These are phyloP conservation scores for Lepisosteus osseus DNA, from an alignment of 2,113 vertebrate species.

Conservation along the genomic window DNA sequence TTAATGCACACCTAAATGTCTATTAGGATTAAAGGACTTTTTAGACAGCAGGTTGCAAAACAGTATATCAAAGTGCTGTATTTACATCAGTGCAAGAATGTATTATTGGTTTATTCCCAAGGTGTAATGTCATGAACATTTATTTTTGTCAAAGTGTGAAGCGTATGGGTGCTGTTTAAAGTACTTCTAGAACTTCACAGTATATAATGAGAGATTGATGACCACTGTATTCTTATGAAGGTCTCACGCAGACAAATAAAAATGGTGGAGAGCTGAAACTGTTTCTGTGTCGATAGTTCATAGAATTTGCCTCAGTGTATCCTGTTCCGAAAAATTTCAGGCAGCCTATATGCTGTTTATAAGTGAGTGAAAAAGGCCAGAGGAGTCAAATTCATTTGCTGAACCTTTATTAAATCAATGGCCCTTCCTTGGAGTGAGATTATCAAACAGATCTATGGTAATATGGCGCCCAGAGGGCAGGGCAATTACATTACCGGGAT, in stretches of 20 bases:
- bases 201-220: too few species aligned
- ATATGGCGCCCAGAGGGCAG: conserved; percentile 57
- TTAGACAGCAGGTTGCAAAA: too few species aligned
- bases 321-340: conserved; percentile 20
- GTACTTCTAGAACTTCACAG: background rate
- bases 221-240: too few species aligned
- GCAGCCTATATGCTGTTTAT: conserved; percentile 44
- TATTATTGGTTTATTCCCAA: too few species aligned
- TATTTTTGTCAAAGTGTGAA: too few species aligned
- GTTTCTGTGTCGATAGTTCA: background rate
- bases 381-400: conserved; percentile 42
- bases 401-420: conserved; percentile 58
- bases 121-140: too few species aligned
- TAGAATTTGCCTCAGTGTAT: background rate
- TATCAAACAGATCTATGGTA: conserved; percentile 66
- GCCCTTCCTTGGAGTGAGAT: conserved; percentile 53
- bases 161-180: background rate
- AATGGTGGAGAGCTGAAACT: background rate
- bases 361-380: conserved; percentile 50
- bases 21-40: too few species aligned
- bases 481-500: conserved; percentile 67
- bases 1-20: too few species aligned
- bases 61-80: too few species aligned
- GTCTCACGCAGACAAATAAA: too few species aligned
- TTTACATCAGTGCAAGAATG: too few species aligned